A percentile compares a stretch with the other conserved stretches of the same genome.
These are phyloP conservation scores for Notamacropus eugenii DNA, from an alignment of 2,797 vertebrate genomes.

Conservation along the genomic window DNA sequence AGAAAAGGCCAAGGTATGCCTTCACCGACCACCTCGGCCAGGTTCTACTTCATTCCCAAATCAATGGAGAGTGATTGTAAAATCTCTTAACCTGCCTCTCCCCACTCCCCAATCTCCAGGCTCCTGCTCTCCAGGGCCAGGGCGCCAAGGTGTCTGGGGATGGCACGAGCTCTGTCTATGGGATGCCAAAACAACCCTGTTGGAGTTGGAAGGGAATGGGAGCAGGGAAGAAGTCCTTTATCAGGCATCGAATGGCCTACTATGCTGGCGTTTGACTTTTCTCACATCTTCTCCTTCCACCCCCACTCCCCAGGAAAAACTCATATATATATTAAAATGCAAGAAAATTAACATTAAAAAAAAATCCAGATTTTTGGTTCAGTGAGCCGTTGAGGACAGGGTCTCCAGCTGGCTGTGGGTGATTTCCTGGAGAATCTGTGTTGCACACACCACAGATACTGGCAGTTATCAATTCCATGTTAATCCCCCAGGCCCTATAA, in stretches of 20 bases:
- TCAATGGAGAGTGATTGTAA: neutral
- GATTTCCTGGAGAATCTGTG: neutral
- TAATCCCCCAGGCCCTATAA: neutral
- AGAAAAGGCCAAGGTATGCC: neutral
- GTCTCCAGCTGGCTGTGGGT: neutral
- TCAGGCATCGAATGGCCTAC: neutral
- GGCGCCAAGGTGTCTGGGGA: neutral
- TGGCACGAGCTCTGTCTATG: neutral
- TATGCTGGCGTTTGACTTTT: neutral
- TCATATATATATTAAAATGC: neutral
- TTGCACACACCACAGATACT: neutral
- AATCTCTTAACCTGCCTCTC: neutral
- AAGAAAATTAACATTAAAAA: neutral
- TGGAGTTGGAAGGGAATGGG: neutral
- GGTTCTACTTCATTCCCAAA: neutral
- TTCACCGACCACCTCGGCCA: neutral
- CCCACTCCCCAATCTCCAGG: neutral
- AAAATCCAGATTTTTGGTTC: neutral
- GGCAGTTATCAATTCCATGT: constrained; percentile 6
- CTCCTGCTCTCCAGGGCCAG: neutral
- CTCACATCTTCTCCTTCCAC: neutral
- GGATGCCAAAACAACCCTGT: neutral
- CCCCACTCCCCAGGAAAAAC: neutral
- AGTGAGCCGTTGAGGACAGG: neutral
- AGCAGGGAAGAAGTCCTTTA: neutral